These are phyloP conservation scores for Amorpha juglandis DNA, from an alignment of 2,888 invertebrate genomes.

Conservation along the genomic window DNA sequence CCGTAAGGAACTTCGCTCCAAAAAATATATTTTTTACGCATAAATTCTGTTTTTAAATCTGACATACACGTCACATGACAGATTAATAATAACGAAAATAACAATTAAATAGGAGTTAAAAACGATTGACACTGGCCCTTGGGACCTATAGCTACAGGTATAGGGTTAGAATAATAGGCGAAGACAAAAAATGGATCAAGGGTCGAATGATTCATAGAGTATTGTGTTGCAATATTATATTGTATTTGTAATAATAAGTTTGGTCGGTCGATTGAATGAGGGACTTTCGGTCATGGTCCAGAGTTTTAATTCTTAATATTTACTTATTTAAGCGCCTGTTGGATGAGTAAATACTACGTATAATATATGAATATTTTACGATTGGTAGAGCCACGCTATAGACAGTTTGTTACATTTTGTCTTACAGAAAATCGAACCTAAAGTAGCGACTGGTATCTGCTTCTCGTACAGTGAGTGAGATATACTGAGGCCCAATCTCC, in stretches of 20 bases:
- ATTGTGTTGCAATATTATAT: conserved; percentile 43
- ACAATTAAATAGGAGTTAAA: conserved; percentile 59
- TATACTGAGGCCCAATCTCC: no score
- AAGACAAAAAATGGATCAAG: conserved; percentile 63
- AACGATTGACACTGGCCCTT: conserved; percentile 71
- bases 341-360: neutral
- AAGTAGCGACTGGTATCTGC: no score
- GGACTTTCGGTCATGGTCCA: neutral
- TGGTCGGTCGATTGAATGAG: neutral
- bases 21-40: neutral
- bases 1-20: no score
- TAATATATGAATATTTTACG: no score
- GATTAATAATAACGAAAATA: conserved; percentile 44
- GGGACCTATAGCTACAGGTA: conserved; percentile 70
- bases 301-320: neutral
- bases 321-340: neutral
- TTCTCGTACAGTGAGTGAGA: no score
- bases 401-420: no score
- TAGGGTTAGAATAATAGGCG: conserved; percentile 72
- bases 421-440: no score
- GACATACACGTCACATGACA: neutral
- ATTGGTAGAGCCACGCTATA: no score
- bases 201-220: conserved; percentile 52
- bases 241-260: conserved; percentile 16
- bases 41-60: conserved; percentile 9